These are phyloP conservation scores for Heteromyza rotundicornis DNA, from an alignment of 2,888 invertebrate species.

Conservation along the genomic window DNA sequence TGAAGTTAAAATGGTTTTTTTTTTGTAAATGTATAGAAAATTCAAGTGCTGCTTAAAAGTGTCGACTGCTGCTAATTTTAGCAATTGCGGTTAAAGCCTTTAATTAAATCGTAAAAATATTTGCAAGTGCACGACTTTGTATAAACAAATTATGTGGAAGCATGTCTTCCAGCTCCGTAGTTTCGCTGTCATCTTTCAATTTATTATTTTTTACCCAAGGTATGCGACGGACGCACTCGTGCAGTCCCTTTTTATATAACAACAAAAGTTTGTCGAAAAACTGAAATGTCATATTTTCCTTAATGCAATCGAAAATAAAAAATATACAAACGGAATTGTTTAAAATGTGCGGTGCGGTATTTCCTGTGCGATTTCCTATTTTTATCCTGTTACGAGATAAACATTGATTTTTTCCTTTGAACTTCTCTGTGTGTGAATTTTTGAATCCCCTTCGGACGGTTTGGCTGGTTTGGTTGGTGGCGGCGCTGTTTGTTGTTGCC, in stretches of 20 bases:
- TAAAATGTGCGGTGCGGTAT: too few species aligned
- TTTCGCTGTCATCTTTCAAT: slow-evolving; percentile 63
- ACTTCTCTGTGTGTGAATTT: background rate
- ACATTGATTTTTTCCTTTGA: slow-evolving; percentile 38
- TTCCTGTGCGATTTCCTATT: background rate
- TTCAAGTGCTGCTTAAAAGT: too few species aligned
- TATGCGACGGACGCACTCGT: slow-evolving; percentile 47
- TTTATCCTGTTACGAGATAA: slow-evolving; percentile 32
- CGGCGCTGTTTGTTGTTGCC: background rate
- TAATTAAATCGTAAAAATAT: background rate
- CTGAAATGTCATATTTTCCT: too few species aligned
- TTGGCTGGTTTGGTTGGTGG: too few species aligned
- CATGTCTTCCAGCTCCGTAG: slow-evolving; percentile 62
- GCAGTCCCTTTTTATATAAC: slow-evolving; percentile 24
- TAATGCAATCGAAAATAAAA: too few species aligned
- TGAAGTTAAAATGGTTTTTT: background rate
- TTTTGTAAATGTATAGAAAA: background rate
- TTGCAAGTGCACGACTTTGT: slow-evolving; percentile 36
- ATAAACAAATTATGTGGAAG: slow-evolving; percentile 59
- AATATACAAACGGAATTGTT: too few species aligned
- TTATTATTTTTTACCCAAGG: slow-evolving; percentile 63
- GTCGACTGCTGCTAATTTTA: too few species aligned
- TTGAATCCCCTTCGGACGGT: slow-evolving; percentile 5
- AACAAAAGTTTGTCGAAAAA: background rate
- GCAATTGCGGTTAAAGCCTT: too few species aligned